A percentile compares a stretch with the other conserved stretches of the same genome.
phyloP scores from a whole-genome alignment of 2,113 vertebrate genomes.

The Bostrychus sinensis region DNA sequence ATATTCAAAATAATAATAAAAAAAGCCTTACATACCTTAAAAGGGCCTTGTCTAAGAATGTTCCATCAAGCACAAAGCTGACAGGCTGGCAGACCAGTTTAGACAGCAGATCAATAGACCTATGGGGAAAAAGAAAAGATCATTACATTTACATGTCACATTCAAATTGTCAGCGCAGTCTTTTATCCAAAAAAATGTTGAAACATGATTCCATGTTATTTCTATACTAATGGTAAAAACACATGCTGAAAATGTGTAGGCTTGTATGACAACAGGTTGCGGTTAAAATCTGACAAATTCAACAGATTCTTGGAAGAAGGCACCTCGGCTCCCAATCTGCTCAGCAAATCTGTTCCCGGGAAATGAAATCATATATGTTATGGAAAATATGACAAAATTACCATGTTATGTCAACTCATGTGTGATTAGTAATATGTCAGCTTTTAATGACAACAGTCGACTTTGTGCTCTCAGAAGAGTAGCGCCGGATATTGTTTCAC shows the following conservation, averaged over 20 bases:
- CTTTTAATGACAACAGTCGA: neutral
- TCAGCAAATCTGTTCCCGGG: constrained; percentile 63
- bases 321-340: constrained; percentile 68
- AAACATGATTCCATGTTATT: neutral
- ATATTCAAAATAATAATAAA: too few species aligned
- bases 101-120: neutral
- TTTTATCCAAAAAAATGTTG: neutral
- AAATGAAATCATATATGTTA: constrained; percentile 1
- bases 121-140: neutral
- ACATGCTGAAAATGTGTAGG: constrained; percentile 7
- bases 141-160: neutral
- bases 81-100: neutral
- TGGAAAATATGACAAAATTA: neutral
- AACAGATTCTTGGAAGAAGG: constrained; percentile 46
- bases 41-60: neutral
- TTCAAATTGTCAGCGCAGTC: neutral
- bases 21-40: neutral
- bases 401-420: neutral
- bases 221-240: neutral
- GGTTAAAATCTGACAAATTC: constrained; percentile 63
- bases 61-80: neutral
- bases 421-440: constrained; percentile 1
- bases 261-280: constrained; percentile 34
- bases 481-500: constrained; percentile 10
- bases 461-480: neutral